Conservation (phyloP, 2,113 vertebrate species). For the Spilogale gracilis region DNA sequence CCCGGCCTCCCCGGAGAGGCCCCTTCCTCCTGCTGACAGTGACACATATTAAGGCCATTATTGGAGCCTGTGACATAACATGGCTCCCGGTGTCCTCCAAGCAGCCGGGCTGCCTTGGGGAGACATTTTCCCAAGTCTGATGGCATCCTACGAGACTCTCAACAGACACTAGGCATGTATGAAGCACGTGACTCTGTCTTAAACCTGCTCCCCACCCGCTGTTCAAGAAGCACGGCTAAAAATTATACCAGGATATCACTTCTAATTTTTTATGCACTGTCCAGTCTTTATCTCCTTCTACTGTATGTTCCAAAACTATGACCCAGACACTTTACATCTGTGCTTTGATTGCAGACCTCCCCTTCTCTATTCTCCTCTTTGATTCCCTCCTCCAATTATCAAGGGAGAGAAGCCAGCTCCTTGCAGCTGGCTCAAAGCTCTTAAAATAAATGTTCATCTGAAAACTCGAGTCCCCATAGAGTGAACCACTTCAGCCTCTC, state of each 20-base stretch:
- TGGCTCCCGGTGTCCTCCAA: neutral
- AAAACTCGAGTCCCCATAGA: neutral
- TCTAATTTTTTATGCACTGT: neutral
- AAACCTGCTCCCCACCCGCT: neutral
- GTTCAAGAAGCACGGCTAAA: neutral
- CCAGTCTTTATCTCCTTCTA: neutral
- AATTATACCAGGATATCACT: neutral
- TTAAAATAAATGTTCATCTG: too few species aligned
- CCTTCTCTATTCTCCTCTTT: neutral
- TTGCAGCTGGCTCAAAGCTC: neutral
- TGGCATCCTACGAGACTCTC: fast-evolving
- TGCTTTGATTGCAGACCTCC: neutral
- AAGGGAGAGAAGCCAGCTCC: neutral
- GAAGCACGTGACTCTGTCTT: neutral
- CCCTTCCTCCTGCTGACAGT: neutral
- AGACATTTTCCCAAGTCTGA: fast-evolving
- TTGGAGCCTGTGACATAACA: fast-evolving
- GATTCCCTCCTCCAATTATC: neutral
- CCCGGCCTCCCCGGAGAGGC: neutral
- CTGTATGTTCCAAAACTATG: neutral
- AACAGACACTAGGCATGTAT: neutral
- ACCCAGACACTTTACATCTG: neutral
- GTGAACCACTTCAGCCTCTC: neutral
- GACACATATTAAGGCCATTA: fast-evolving
- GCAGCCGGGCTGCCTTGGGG: neutral